phyloP scores from a whole-genome alignment of 53 echinoderm and acorn worm genomes.

The Temnopleurus reevesii region DNA sequence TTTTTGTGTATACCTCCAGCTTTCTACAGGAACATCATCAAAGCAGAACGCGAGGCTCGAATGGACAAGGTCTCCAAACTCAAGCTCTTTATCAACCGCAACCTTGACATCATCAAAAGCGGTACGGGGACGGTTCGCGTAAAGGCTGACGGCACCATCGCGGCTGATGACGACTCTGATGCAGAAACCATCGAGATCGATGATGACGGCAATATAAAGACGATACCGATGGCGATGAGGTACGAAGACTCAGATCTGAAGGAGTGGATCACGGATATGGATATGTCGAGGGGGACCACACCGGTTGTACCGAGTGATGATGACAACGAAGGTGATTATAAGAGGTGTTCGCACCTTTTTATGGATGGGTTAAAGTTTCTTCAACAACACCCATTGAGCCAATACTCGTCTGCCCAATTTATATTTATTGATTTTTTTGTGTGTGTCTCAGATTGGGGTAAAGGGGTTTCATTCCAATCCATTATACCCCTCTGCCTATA shows the following conservation, averaged over 20 bases:
- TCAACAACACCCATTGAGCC: no score
- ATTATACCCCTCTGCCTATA: no score
- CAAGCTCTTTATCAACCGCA: constrained; percentile 39
- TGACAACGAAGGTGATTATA: constrained; percentile 43
- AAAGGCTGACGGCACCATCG: constrained; percentile 76
- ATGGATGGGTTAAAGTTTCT: no score
- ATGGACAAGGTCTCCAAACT: constrained; percentile 37
- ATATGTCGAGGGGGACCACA: constrained; percentile 40
- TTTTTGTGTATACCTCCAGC: not conserved
- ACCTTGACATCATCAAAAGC: constrained; percentile 39
- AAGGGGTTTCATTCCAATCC: no score
- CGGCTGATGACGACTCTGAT: constrained; percentile 71
- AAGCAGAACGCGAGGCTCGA: constrained; percentile 18
- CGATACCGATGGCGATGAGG: constrained; percentile 47
- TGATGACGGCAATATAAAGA: constrained; percentile 54
- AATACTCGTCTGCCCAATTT: no score
- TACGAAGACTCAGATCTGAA: constrained; percentile 5
- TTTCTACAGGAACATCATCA: constrained; percentile 37
- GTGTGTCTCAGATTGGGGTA: no score
- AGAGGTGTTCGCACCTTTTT: no score
- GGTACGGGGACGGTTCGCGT: constrained; percentile 50
- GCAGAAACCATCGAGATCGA: constrained; percentile 75
- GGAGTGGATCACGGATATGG: constrained; percentile 60
- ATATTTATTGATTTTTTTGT: no score
- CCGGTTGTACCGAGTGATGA: constrained; percentile 28